These are phyloP conservation scores for Lepisosteus osseus DNA, from an alignment of 2,113 vertebrate species.

Conservation along the genomic window DNA sequence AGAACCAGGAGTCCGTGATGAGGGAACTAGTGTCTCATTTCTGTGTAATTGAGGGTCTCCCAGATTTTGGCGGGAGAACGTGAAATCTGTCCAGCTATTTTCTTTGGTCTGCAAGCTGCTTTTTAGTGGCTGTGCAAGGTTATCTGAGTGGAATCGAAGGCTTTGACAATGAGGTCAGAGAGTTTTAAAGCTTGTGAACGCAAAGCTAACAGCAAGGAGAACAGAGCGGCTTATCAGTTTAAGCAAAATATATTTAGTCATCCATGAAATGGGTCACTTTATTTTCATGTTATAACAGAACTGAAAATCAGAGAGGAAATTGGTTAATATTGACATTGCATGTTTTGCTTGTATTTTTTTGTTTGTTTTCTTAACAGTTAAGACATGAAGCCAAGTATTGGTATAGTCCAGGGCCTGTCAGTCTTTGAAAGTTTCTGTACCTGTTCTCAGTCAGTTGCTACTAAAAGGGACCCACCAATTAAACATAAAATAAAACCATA, in stretches of 20 bases:
- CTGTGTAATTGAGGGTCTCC: too few relatives aligned
- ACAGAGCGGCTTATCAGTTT: background rate
- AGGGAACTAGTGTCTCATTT: too few relatives aligned
- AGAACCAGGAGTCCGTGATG: too few relatives aligned
- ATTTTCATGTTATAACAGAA: too few relatives aligned
- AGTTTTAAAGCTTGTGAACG: constrained; percentile 25
- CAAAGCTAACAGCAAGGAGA: constrained; percentile 17
- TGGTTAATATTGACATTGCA: too few relatives aligned
- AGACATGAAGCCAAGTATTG: background rate
- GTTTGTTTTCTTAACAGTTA: too few relatives aligned
- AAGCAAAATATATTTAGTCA: constrained; percentile 5
- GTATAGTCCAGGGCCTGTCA: background rate
- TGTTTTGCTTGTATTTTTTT: too few relatives aligned
- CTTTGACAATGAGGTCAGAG: constrained; percentile 19
- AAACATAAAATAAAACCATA: too few relatives aligned
- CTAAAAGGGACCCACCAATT: background rate
- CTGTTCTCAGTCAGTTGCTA: background rate
- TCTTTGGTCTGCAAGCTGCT: constrained; percentile 22
- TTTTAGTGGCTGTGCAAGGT: constrained; percentile 22
- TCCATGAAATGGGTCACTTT: background rate
- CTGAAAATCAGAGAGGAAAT: too few relatives aligned
- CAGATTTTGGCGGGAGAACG: constrained; percentile 20
- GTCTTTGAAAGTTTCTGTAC: background rate
- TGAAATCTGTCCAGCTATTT: constrained; percentile 14
- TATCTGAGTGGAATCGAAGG: constrained; percentile 32